These are phyloP conservation scores for Trachelus tabidus DNA, from an alignment of 2,888 invertebrate genomes.

Conservation along the genomic window DNA sequence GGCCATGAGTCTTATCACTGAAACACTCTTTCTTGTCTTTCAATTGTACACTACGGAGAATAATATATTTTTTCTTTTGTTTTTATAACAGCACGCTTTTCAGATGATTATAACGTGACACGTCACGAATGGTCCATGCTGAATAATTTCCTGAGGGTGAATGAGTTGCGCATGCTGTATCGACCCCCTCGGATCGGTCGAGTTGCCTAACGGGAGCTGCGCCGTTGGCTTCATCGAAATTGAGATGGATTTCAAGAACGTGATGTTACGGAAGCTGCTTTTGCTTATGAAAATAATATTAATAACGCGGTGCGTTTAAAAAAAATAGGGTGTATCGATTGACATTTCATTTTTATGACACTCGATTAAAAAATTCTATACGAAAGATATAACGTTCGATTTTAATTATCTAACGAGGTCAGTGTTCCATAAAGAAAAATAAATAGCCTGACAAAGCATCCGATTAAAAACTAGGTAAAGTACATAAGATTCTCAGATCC, in stretches of 20 bases:
- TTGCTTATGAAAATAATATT: background rate
- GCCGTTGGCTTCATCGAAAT: background rate
- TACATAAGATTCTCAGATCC: background rate
- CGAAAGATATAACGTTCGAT: background rate
- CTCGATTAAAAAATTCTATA: background rate
- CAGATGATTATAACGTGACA: background rate
- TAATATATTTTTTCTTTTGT: background rate
- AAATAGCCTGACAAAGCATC: background rate
- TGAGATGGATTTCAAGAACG: background rate
- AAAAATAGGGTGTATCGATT: no score
- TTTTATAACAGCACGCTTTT: background rate
- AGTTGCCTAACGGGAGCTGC: slow-evolving; percentile 2
- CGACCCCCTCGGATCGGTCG: slow-evolving; percentile 28
- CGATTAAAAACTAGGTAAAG: background rate
- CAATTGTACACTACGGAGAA: background rate
- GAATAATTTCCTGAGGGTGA: slow-evolving; percentile 29
- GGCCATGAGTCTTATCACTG: background rate
- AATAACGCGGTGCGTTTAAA: background rate
- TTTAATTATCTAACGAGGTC: background rate
- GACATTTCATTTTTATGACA: no score
- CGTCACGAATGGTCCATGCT: slow-evolving; percentile 32
- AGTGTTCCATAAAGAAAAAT: background rate
- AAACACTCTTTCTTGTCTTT: background rate
- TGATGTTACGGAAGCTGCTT: background rate
- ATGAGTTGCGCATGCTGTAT: slow-evolving; percentile 50